Evolutionary conservation across 2,797 vertebrate genomes (phyloP).

Genomic region (Cuculus canorus): DNA sequence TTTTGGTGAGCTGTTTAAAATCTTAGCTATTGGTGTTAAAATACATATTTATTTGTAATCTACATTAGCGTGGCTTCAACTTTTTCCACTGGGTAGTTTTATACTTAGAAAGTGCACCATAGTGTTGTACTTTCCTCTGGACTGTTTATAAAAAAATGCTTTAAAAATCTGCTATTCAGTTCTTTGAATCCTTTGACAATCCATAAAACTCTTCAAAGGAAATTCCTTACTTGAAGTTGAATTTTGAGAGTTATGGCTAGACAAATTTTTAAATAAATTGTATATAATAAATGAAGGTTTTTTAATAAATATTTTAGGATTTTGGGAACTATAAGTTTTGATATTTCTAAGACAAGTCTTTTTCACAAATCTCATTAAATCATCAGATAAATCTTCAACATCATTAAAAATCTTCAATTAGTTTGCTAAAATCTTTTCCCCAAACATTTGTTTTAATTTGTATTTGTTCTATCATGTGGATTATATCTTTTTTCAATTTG

Average conservation of each 20-base stretch:
- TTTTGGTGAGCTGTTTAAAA: not conserved
- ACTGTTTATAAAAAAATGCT: not conserved
- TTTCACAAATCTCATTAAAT: not conserved
- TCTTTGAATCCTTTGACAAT: rapidly evolving
- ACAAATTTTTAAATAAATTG: not conserved
- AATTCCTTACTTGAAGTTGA: not conserved
- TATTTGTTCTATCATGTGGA: not conserved
- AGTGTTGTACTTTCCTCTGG: not conserved
- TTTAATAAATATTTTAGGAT: not conserved
- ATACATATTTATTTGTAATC: not conserved
- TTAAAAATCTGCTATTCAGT: not conserved
- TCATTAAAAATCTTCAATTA: not conserved
- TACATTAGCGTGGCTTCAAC: not conserved
- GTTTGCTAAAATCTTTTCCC: not conserved
- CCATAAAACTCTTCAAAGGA: not conserved
- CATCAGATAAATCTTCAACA: not conserved
- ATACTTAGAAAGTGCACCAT: not conserved
- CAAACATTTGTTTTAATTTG: not conserved
- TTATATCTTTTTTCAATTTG: not conserved
- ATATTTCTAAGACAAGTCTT: not conserved
- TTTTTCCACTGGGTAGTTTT: not conserved
- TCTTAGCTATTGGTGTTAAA: not conserved
- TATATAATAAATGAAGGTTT: not conserved
- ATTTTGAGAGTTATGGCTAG: not conserved
- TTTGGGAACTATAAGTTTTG: not conserved